Evolutionary conservation across 2,888 invertebrate species (phyloP).

Genomic region (Malthinus seriepunctatus): DNA sequence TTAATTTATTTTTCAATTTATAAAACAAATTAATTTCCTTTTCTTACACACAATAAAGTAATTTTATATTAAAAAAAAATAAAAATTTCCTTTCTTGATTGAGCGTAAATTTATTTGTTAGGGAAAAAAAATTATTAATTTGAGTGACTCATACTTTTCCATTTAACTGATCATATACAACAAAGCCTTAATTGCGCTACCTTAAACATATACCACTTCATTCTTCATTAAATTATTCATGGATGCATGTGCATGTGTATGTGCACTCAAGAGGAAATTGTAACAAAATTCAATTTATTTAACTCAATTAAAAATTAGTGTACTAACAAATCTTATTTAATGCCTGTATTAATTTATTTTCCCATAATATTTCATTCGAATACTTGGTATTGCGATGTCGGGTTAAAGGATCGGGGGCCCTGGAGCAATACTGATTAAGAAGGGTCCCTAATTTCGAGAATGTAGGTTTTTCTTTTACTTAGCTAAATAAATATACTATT

Average conservation of each 20-base stretch:
- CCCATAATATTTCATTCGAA: too few species aligned
- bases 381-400: too few species aligned
- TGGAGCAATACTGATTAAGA: too few species aligned
- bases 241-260: neutral
- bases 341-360: too few species aligned
- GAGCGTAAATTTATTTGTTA: too few species aligned
- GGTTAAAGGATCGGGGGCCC: too few species aligned
- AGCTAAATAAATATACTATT: too few species aligned
- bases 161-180: conserved; percentile 2
- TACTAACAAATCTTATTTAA: too few species aligned
- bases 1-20: neutral
- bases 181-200: conserved; percentile 4
- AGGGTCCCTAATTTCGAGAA: too few species aligned
- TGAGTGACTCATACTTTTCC: conserved; percentile 1
- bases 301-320: neutral
- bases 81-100: too few species aligned
- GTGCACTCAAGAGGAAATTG: conserved; percentile 3
- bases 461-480: too few species aligned
- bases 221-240: conserved; percentile 7
- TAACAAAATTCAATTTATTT: conserved; percentile 3
- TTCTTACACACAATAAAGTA: neutral
- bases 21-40: neutral
- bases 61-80: too few species aligned
- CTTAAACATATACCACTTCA: conserved; percentile 2
- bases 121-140: neutral